phyloP scores from a whole-genome alignment of 2,113 vertebrate species.

The Jacana jacana region DNA sequence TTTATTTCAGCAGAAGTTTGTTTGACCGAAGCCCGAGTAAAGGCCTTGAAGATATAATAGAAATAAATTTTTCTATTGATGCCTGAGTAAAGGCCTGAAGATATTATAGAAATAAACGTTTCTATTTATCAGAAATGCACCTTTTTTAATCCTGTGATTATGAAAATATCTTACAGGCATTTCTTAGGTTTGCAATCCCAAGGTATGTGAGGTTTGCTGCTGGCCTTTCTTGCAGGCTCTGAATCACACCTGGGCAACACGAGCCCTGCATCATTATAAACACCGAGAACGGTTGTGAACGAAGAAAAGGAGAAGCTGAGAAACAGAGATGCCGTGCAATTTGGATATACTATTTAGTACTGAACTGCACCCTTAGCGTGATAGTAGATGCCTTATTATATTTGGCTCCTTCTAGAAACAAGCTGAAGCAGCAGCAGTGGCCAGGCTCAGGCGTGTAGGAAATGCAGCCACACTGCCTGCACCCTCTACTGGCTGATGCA shows the following conservation, averaged over 20 bases:
- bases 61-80: not conserved
- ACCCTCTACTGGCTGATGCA: constrained; percentile 59
- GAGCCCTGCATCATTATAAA: not conserved
- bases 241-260: not conserved
- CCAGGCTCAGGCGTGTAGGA: not conserved
- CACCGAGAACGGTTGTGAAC: not conserved
- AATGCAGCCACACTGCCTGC: constrained; percentile 20
- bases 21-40: not conserved
- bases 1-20: not conserved
- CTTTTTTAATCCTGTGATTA: not conserved
- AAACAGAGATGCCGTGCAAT: not conserved
- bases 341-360: not conserved
- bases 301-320: not conserved
- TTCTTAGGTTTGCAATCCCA: accelerated
- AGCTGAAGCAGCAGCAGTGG: not conserved
- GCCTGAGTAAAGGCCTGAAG: not conserved
- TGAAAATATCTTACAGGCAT: not conserved
- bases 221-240: not conserved
- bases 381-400: not conserved
- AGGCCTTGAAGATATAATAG: not conserved
- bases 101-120: not conserved
- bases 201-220: not conserved
- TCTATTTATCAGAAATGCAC: not conserved
- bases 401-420: not conserved
- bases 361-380: not conserved